phyloP scores from a whole-genome alignment of 2,888 invertebrate species.

The Drosophila leonis region DNA sequence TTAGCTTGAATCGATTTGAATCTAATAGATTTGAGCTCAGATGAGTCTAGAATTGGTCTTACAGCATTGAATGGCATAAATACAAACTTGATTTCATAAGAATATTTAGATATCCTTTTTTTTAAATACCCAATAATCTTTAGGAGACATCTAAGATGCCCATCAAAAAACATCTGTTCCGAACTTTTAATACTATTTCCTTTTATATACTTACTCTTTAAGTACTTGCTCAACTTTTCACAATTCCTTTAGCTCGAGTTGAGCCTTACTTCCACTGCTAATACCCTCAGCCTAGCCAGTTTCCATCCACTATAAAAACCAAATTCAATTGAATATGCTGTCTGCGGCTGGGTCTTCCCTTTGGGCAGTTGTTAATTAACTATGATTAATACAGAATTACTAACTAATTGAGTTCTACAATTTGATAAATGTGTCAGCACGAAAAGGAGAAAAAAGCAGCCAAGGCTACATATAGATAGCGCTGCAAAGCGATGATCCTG shows the following conservation, averaged over 20 bases:
- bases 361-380: constrained; percentile 44
- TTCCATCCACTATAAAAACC: background rate
- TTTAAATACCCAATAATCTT: background rate
- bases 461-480: constrained; percentile 3
- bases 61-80: background rate
- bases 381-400: constrained; percentile 56
- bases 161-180: too few relatives aligned
- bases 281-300: background rate
- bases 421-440: constrained; percentile 39
- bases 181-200: too few relatives aligned
- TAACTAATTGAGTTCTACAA: constrained; percentile 66
- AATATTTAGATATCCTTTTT: background rate
- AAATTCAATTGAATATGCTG: constrained; percentile 12
- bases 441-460: constrained; percentile 10
- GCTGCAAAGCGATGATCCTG: constrained; percentile 20
- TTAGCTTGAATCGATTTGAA: background rate
- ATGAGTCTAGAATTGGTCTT: background rate
- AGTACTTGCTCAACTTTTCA: background rate
- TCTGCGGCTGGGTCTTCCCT: background rate
- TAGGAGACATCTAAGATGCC: too few relatives aligned
- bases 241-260: background rate
- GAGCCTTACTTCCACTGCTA: background rate
- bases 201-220: too few relatives aligned
- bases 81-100: too few relatives aligned
- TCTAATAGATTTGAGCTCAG: background rate